Evolutionary conservation across 2,797 vertebrate species (phyloP), one percentile per base, ranked within the genome.

Genomic region (Melanotaenia trifasciata): DNA sequence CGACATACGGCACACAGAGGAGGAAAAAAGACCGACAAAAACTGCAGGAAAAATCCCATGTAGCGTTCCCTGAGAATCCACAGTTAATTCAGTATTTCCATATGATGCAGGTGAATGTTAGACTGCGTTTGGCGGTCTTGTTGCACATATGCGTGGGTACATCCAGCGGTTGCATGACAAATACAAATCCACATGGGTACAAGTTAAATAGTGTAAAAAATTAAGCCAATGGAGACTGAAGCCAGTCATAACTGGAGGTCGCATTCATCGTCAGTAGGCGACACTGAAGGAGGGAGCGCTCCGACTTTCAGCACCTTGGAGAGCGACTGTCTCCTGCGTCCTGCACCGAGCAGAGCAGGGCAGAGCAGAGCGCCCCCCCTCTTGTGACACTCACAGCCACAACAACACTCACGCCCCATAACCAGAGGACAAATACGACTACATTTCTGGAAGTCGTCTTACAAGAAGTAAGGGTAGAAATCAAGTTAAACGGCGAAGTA

Each of bases 261-360:
- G 65, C 70, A 10, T 67, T 78, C 69, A 67, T 78, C 73, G 78
- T 78, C 79, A 56, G 51, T 0, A 33, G 61, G 66, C 28, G 70
- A 83, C 82, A 70, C 68, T 33, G 83, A 28, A 84, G 66, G 77
- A 84, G 76, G 82, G 81, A 85, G 80, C 86, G 83, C 91, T 84
- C 83, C 67, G 85, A 91, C 88, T 94, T 93, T 86, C 87, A 92
- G 89, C 80, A 91, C 92, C 87, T 88, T 85, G 90, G 93, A 93
- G 79, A 94, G 92, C 87, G 85, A 90, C 89, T 74, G 86, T 79
- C 79, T 90, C 76, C 83, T 83, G 80, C 78, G 85, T 84, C 86
- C 90, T 87, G 84, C 82, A 57, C 84, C n/a, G 84, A 88, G 76
- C 76, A 65, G 58, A 76, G 43, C 43, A 45, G 43, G 16, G 76